Conservation (phyloP, 1,140 invertebrate genomes). For the Odontomachus brunneus region DNA sequence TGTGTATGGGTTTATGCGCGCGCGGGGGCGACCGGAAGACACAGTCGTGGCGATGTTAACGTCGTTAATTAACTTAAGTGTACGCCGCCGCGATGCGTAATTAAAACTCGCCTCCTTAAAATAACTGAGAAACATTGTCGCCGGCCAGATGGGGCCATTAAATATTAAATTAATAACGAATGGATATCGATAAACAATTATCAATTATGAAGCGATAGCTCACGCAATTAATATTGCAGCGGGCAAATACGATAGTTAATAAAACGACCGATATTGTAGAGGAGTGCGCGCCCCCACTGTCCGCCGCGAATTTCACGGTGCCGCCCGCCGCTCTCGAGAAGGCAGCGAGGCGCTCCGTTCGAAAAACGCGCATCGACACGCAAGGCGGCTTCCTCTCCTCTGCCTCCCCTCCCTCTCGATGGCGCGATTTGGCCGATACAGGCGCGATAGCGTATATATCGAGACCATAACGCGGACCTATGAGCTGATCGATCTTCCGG, state of each 20-base stretch:
- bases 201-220: no score
- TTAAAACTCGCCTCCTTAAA: neutral
- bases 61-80: neutral
- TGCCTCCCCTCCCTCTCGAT: no score
- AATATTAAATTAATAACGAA: slow-evolving; percentile 5
- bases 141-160: neutral
- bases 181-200: no score
- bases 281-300: neutral
- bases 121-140: neutral
- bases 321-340: no score
- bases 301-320: neutral
- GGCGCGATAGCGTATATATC: slow-evolving; percentile 60
- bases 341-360: no score
- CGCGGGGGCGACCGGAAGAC: neutral
- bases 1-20: neutral
- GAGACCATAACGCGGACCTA: slow-evolving; percentile 17
- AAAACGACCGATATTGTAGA: neutral
- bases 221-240: no score
- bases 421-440: slow-evolving; percentile 46
- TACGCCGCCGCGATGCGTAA: neutral
- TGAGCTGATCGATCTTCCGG: slow-evolving; percentile 74
- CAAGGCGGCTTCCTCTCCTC: neutral
- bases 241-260: neutral
- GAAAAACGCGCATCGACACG: neutral
- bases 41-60: neutral